Percentiles rank a stretch among this genome's conserved stretches.
phyloP scores from a whole-genome alignment of 2,797 vertebrate species.

The Lutra lutra region DNA sequence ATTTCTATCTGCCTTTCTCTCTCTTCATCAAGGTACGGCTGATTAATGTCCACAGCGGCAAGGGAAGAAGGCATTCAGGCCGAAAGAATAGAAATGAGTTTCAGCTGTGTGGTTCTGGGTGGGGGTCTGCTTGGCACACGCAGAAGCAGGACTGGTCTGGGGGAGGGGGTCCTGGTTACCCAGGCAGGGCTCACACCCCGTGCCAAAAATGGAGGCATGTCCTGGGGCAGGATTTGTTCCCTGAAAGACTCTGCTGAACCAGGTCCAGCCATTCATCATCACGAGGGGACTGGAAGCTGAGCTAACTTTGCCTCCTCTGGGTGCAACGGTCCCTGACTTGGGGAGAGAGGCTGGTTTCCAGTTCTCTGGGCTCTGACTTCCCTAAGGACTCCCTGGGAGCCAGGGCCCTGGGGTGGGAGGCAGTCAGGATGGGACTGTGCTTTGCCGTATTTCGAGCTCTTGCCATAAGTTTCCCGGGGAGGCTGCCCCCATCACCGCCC shows the following conservation, averaged over 20 bases:
- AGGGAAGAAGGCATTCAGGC: not conserved
- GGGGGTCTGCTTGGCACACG: not conserved
- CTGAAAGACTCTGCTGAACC: not conserved
- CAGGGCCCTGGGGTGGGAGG: not conserved
- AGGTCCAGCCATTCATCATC: not conserved
- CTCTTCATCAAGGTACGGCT: constrained; percentile 31
- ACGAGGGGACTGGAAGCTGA: not conserved
- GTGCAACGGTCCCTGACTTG: not conserved
- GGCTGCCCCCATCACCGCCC: not conserved
- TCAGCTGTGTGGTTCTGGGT: not conserved
- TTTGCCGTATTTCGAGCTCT: not conserved
- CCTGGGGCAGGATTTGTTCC: not conserved
- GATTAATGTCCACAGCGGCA: not conserved
- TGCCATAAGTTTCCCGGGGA: not conserved
- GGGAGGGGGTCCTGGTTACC: not conserved
- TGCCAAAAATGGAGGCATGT: not conserved
- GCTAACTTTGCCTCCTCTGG: not conserved
- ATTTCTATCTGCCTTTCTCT: constrained; percentile 43
- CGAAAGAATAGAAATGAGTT: not conserved
- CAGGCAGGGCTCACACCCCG: not conserved
- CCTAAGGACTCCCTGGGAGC: not conserved
- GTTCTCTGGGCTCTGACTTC: not conserved
- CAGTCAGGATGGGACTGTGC: not conserved
- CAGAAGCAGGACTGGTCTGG: not conserved
- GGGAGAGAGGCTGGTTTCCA: not conserved